Base-by-base conservation (phyloP, 2,888 invertebrate species). In the Eilema depressum region DNA sequence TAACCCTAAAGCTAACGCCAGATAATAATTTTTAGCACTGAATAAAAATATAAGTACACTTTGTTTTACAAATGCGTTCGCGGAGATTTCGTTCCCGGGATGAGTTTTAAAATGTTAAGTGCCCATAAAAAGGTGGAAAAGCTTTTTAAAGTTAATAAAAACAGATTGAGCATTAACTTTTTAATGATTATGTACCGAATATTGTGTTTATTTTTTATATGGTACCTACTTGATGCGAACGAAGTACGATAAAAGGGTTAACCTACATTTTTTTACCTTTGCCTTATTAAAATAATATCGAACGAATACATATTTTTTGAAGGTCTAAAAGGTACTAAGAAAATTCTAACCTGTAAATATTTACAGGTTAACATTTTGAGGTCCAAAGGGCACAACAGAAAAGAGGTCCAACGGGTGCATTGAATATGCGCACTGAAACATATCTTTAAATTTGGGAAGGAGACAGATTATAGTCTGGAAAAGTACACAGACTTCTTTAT, bases 91-190 rank as follows among this genome's bases (percentile, higher is more conserved):
- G 23, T 12, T 20, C 23, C 47, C 25, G 37, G 28, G 62, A 70
- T 66, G 65, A 66, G 66, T 66, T 70, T 70, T 66, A 66, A 66
- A 66, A 62, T 66, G 20, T 66, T 66, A 66, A 70, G 53, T 57
- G 23, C 66, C 65, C 62, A 62, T 66, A 62, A 70, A 66, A 61
- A 66, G 11, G 33, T 41, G 41, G 41, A 65, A 70, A 66, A 56
- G 66, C 33, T 65, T 61, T 70, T 66, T 59, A 47, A 28, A 65
- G 64, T 60, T 69, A 65, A 61, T 47, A 47, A 65, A 60, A 66
- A 25, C 62, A 37, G 33, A 23, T 37, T 47, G 64, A 26, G 47
- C 23, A 10, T 63, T 14, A 59, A 64, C 26, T 47, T 68, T 57
- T 69, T 63, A 53, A 53, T 33, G 33, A 41, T 25, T 12, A 62